A percentile compares a stretch with the other conserved stretches of the same genome.
phyloP scores from a whole-genome alignment of 2,113 vertebrate genomes.

The Riparia riparia region DNA sequence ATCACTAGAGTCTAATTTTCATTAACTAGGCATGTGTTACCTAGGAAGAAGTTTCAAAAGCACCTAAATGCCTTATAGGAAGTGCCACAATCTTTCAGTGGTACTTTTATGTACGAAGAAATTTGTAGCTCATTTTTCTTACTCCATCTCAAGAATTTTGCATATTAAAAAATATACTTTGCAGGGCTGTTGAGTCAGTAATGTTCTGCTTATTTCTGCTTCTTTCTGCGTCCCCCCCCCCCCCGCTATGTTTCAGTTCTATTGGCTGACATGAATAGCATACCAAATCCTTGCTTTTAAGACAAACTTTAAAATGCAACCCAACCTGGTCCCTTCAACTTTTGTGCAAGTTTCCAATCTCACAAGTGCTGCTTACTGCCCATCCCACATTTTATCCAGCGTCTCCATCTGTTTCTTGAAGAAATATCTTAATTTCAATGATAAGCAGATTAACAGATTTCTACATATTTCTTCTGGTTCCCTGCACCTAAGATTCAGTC shows the following conservation, averaged over 20 bases:
- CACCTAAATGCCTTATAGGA: not conserved
- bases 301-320: not conserved
- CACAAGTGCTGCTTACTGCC: not conserved
- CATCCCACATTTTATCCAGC: not conserved
- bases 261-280: not conserved
- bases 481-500: not conserved
- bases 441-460: not conserved
- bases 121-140: not conserved
- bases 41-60: not conserved
- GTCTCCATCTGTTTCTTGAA: not conserved
- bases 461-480: not conserved
- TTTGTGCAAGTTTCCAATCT: not conserved
- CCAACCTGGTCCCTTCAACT: not conserved
- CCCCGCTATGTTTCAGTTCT: not conserved
- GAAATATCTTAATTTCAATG: not conserved
- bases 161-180: not conserved
- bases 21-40: not conserved
- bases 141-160: not conserved
- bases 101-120: not conserved
- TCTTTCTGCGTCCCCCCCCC: not conserved
- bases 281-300: not conserved
- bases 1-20: not conserved
- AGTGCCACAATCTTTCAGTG: not conserved
- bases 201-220: not conserved
- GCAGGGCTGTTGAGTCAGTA: not conserved